A percentile compares a stretch with the other conserved stretches of the same genome.
These are phyloP conservation scores for chimpanzee (Pan troglodytes) DNA, from an alignment of 2,113 vertebrate genomes.

Conservation along the genomic window NHGRI_mPanTro3-v2.1_pri NC_072404.2:10070501-10071000, in stretches of 20 bases:
- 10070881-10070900: neutral
- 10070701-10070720: neutral
- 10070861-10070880: conserved; percentile 28
- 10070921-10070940: conserved; percentile 18
- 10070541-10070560: conserved; percentile 36
- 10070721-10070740: neutral
- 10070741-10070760: neutral
- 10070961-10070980: neutral
- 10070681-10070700: neutral
- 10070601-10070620: neutral
- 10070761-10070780: neutral
- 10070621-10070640: neutral
- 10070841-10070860: conserved; percentile 20
- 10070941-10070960: neutral
- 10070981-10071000: neutral
- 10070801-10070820: neutral
- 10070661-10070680: neutral
- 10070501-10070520: neutral
- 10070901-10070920: conserved; percentile 11
- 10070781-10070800: neutral
- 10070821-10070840: neutral
- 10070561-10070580: neutral
- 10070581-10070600: neutral
- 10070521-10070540: neutral
- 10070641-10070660: neutral